Base-by-base conservation (phyloP, 1,140 invertebrate genomes). In the Pseudomyrmex sp. region DNA sequence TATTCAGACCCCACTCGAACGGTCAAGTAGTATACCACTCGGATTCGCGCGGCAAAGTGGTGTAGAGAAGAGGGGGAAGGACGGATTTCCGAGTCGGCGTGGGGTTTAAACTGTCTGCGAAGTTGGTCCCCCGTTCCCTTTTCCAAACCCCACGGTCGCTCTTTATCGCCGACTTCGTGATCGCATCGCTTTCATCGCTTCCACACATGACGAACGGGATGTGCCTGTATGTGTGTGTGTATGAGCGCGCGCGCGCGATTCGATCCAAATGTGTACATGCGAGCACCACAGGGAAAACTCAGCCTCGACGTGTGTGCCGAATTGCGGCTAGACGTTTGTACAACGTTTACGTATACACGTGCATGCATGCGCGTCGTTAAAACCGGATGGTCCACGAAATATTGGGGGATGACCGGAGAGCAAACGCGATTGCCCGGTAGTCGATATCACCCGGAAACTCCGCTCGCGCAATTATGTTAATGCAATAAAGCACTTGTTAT, bases 71-170 rank as follows among this genome's bases (percentile, higher is more conserved):
- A 59, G n/a, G 70, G 65, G 84, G 76, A 48, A 58, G 65, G 72
- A 65, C 58, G 69, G 56, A 68, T 58, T 66, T 75, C 52, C 79
- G 59, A 73, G 35, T 7, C 9, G 58, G 48, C 15, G 63, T 50
- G 63, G 80, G 48, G 48, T 83, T 85, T 85, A 85, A 85, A 86
- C 48, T 86, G 83, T 86, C 73, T 84, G 66, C 82, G 18, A 84
- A 73, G 63, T 86, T 79, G 52, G 44, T 66, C 35, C 46, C 63
- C 18, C 52, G 54, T 63, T 56, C 18, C 58, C 12, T 75, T 82
- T 74, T 76, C 80, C 48, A 54, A 35, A 20, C 26, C 63, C 56
- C 46, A 74, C 50, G 58, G 9, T 35, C 52, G n/a, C 77, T 66
- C 68, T 85, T 73, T 80, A 72, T 80, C 76, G 76, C 46, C 66